phyloP scores from a whole-genome alignment of 2,113 vertebrate genomes.

The Arizona elegans region DNA sequence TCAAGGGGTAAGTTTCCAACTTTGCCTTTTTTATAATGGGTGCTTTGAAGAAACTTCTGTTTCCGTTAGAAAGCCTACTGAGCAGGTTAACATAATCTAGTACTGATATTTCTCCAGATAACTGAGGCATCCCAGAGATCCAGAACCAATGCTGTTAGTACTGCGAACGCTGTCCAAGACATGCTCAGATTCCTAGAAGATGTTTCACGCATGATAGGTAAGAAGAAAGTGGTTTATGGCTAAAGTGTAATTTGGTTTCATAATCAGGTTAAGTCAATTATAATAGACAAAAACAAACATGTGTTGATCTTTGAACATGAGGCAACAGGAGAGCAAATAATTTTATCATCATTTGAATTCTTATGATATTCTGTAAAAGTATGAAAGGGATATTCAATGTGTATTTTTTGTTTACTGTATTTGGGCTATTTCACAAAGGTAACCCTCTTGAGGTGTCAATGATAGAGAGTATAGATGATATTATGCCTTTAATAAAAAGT shows the following conservation, averaged over 20 bases:
- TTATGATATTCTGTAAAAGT: neutral
- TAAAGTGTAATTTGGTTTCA: neutral
- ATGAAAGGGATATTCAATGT: neutral
- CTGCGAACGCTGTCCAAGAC: conserved; percentile 63
- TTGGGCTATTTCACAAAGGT: neutral
- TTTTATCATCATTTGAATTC: neutral
- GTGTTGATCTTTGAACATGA: neutral
- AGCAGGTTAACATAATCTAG: neutral
- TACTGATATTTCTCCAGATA: conserved; percentile 52
- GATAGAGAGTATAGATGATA: neutral
- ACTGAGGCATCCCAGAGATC: conserved; percentile 63
- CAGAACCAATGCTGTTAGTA: conserved; percentile 57
- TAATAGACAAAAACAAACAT: neutral
- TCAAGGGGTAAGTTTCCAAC: conserved; percentile 55
- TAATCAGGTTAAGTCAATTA: neutral
- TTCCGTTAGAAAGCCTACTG: neutral
- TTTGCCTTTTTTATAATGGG: neutral
- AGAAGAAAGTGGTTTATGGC: conserved; percentile 11
- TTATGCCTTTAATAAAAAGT: neutral
- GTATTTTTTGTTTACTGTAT: neutral
- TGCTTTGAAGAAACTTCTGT: neutral
- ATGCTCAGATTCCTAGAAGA: conserved; percentile 65
- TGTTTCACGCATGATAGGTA: conserved; percentile 78
- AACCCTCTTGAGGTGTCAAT: neutral
- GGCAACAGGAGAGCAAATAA: neutral